phyloP scores from a whole-genome alignment of 2,888 invertebrate genomes.

The Chloroclysta siterata region DNA sequence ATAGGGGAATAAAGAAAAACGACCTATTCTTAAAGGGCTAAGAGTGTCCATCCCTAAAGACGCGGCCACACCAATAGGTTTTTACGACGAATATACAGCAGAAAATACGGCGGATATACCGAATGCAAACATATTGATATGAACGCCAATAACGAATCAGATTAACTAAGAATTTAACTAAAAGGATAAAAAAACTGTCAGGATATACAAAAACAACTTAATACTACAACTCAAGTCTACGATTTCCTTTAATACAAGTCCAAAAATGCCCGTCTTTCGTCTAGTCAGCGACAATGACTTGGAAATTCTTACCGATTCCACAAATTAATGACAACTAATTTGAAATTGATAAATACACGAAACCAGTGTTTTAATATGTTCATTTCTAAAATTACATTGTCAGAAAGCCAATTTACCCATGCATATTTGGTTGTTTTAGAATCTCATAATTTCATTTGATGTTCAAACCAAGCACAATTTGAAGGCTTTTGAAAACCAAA shows the following conservation, averaged over 20 bases:
- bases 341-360: conserved; percentile 1
- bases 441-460: conserved; percentile 3
- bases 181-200: conserved; percentile 40
- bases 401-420: conserved; percentile 5
- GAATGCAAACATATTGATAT: conserved; percentile 42
- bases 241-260: conserved; percentile 32
- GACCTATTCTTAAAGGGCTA: conserved; percentile 53
- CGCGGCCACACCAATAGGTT: conserved; percentile 32
- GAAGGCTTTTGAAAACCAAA: neutral
- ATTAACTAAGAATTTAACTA: conserved; percentile 61
- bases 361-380: neutral
- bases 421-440: conserved; percentile 1
- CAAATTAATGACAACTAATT: neutral
- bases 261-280: conserved; percentile 26
- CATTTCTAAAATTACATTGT: neutral
- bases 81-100: conserved; percentile 10
- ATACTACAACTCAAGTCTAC: conserved; percentile 44
- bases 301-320: conserved; percentile 28
- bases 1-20: conserved; percentile 55
- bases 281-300: conserved; percentile 31
- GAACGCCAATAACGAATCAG: conserved; percentile 40
- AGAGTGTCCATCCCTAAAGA: conserved; percentile 49
- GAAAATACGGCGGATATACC: neutral
- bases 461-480: conserved; percentile 7
- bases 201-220: conserved; percentile 58